Conservation (phyloP, 2,888 invertebrate genomes). For the Hoplodrina ambigua region DNA sequence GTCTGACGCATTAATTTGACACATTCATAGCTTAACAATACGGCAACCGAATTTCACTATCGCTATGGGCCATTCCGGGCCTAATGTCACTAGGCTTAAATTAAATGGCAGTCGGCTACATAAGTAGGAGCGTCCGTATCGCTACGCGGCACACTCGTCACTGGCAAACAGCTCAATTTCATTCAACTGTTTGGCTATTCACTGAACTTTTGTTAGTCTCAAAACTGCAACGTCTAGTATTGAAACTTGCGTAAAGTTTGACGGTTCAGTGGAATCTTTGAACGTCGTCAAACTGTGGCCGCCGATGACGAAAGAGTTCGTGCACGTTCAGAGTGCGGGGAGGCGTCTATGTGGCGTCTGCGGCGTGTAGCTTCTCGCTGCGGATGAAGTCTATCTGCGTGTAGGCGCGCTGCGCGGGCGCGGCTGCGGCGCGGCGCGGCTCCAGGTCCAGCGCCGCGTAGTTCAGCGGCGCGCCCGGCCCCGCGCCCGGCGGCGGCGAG, state of each 20-base stretch:
- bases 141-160: slow-evolving; percentile 31
- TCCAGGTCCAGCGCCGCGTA: slow-evolving; percentile 87
- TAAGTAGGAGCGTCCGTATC: slow-evolving; percentile 55
- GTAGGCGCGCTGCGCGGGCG: slow-evolving; percentile 91
- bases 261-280: not conserved
- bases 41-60: slow-evolving; percentile 63
- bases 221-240: slow-evolving; percentile 28
- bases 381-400: slow-evolving; percentile 95
- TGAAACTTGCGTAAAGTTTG: slow-evolving; percentile 12
- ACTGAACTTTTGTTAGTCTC: slow-evolving; percentile 26
- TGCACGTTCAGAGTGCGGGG: not conserved
- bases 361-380: slow-evolving; percentile 85
- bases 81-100: slow-evolving; percentile 59
- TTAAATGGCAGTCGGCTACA: slow-evolving; percentile 76
- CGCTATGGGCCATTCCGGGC: slow-evolving; percentile 43
- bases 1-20: slow-evolving; percentile 59
- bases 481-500: slow-evolving; percentile 6
- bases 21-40: slow-evolving; percentile 60
- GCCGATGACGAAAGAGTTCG: not conserved
- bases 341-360: slow-evolving; percentile 67
- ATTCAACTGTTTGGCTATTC: slow-evolving; percentile 26
- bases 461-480: slow-evolving; percentile 66
- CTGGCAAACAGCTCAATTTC: slow-evolving; percentile 29
- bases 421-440: slow-evolving; percentile 77
- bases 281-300: not conserved